Base-by-base conservation (phyloP, 2,888 invertebrate species). In the Pristionchus mayeri region DNA sequence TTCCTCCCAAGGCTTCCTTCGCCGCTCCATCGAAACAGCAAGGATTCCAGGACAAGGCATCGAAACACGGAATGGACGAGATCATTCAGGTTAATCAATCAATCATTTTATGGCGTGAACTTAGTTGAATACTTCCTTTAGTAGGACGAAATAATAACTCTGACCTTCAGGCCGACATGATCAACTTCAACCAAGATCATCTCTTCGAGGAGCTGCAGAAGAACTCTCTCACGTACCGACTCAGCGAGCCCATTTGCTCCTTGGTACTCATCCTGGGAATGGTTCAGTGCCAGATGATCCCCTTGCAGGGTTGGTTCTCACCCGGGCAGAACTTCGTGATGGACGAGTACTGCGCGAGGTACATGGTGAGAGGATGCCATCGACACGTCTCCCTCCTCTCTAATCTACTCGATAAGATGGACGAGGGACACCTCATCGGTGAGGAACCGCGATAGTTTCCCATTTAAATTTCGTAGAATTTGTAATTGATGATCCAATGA, bases 41-140 rank as follows among this genome's bases (percentile, higher is more conserved):
- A 84, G 92, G 92, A 18, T 90, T 92, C 85, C 91, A 90, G 78
- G 97, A 98, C 93, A 95, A 97, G 93, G 98, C 98, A 52, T 95
- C 97, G 85, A 99, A 99, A 93, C 98, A 98, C 93, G 98, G 99
- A 75, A 97, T 99, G 97, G 99, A 99, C 93, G 98, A 99, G 94
- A 98, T 96, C 93, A 98, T 99, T 78, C 86, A 86, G 84, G 86
- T 86, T 4, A 7, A 27, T 37, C 27, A 18, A 24, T 16, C 30
- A 27, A 78, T 24, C 24, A 75, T 30, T 21, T n/a, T 11, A 6
- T 24, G 11, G 4, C 18, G 7, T 27, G 11, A 52, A 57, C 11
- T 54, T 27, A 37, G 34, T n/a, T 60, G 30, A 37, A 34, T 16
- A 54, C 3, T 1, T 3, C 3, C 3, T 24, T 85, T n/a, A n/a